A percentile compares a stretch with the other conserved stretches of the same genome.
Evolutionary conservation across 2,888 invertebrate genomes (phyloP).

Genomic region (Nephrotoma guestfalica): DNA sequence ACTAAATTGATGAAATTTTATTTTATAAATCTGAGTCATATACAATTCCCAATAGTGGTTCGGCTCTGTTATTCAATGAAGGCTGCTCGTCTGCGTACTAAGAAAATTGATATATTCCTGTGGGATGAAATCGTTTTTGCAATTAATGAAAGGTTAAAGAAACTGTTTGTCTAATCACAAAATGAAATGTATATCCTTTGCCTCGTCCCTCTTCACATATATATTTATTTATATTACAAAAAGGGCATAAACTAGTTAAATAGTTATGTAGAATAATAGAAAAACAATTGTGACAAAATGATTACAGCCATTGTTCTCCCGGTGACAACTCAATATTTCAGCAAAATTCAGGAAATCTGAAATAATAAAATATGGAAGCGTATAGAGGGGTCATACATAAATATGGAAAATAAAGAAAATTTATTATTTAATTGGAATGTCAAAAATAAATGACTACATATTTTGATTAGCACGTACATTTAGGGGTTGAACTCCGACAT

Average conservation of each 20-base stretch:
- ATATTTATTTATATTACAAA: not conserved
- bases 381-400: not conserved
- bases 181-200: not conserved
- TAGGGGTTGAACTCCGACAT: not conserved
- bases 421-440: not conserved
- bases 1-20: not conserved
- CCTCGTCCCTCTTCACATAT: not conserved
- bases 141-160: not conserved
- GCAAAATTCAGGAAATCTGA: not conserved
- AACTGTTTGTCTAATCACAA: not conserved
- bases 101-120: not conserved
- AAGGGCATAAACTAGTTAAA: not conserved
- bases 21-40: not conserved
- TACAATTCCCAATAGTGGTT: not conserved
- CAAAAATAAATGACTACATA: not conserved
- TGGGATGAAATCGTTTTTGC: not conserved
- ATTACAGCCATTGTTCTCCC: not conserved
- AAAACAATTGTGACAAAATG: not conserved
- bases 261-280: not conserved
- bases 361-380: not conserved
- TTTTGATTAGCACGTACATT: not conserved
- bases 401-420: not conserved
- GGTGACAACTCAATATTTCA: not conserved
- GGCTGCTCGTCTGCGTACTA: not conserved
- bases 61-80: not conserved